Evolutionary conservation across 2,888 invertebrate genomes (phyloP).

Genomic region (Parthenolecanium corni): DNA sequence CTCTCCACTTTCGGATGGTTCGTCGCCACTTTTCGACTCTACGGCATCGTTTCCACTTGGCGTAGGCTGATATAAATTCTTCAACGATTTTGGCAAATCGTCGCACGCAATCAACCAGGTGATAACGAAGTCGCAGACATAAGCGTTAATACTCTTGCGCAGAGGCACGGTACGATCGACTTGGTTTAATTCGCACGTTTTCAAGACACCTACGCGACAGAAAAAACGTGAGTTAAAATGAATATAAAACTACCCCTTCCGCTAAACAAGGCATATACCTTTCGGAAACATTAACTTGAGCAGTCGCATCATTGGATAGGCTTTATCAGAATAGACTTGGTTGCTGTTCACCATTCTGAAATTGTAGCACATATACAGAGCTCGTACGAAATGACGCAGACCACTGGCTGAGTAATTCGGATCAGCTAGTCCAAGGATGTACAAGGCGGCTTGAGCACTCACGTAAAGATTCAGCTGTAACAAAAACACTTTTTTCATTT

Average conservation of each 20-base stretch:
- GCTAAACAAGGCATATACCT: too few species aligned
- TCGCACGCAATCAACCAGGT: slow-evolving; percentile 14
- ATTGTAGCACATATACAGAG: slow-evolving; percentile 8
- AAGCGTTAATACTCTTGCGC: slow-evolving; percentile 14
- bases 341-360: slow-evolving; percentile 18
- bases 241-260: too few species aligned
- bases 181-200: neutral
- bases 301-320: slow-evolving; percentile 21
- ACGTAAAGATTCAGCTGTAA: slow-evolving; percentile 5
- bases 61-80: neutral
- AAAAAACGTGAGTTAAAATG: neutral
- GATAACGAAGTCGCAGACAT: slow-evolving; percentile 8
- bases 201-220: neutral
- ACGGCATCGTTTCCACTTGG: too few species aligned
- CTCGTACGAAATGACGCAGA: slow-evolving; percentile 5
- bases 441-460: slow-evolving; percentile 15
- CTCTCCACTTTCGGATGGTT: too few species aligned
- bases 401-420: neutral
- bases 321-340: neutral
- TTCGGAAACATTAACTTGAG: slow-evolving; percentile 15
- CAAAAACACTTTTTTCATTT: neutral
- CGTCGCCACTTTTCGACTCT: too few species aligned
- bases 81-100: slow-evolving; percentile 15
- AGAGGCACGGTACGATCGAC: neutral
- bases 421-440: neutral